Conservation (phyloP, 2,797 vertebrate genomes). For the Todus mexicanus region DNA sequence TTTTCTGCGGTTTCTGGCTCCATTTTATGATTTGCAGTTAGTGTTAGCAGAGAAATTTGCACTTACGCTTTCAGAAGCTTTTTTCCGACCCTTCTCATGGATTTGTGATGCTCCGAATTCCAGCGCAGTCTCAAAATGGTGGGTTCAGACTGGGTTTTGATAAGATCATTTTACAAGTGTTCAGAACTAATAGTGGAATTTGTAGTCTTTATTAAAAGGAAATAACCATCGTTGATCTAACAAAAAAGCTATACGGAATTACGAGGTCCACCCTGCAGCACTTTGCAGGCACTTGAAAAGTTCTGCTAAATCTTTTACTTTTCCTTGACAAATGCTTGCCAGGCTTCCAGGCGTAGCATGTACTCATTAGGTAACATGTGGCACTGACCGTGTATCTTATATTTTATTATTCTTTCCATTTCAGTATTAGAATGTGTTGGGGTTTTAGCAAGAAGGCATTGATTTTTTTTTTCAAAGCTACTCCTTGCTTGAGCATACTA, state of each 20-base stretch:
- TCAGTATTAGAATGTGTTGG: not conserved
- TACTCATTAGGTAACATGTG: not conserved
- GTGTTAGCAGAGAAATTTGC: not conserved
- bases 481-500: not conserved
- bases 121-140: not conserved
- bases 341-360: not conserved
- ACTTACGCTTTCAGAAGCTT: not conserved
- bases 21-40: not conserved
- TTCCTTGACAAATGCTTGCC: not conserved
- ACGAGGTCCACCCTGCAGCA: not conserved
- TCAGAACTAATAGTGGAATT: not conserved
- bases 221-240: not conserved
- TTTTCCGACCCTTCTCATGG: not conserved
- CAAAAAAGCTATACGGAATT: not conserved
- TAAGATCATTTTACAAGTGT: not conserved
- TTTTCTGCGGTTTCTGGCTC: not conserved
- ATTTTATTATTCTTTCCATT: not conserved
- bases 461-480: not conserved
- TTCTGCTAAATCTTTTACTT: not conserved
- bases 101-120: not conserved
- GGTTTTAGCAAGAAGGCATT: not conserved
- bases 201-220: not conserved
- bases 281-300: not conserved
- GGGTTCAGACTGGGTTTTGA: not conserved
- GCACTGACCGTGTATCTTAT: not conserved